Conservation (phyloP, 1,140 invertebrate genomes). For the Lerema accius region DNA sequence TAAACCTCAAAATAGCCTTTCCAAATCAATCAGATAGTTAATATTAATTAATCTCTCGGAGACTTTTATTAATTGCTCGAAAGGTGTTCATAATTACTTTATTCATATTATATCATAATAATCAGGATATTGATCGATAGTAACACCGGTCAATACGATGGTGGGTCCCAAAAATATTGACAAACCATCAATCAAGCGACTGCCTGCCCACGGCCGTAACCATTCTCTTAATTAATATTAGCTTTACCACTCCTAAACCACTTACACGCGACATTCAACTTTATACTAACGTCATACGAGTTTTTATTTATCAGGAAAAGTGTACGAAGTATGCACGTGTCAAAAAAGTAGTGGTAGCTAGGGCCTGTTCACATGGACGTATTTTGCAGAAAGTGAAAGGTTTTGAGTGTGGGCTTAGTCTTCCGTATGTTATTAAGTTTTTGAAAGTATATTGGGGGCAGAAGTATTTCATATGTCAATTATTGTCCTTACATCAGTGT, state of each 20-base stretch:
- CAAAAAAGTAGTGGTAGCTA: slow-evolving; percentile 7
- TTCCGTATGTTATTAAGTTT: too few species aligned
- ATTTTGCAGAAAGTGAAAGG: neutral
- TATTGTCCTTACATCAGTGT: too few species aligned
- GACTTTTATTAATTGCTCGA: neutral
- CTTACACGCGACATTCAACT: slow-evolving; percentile 19
- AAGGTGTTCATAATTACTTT: neutral
- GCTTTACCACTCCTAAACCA: slow-evolving; percentile 20
- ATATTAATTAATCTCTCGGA: neutral
- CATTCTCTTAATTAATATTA: slow-evolving; percentile 37
- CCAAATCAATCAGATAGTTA: neutral
- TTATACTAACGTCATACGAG: neutral
- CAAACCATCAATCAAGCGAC: slow-evolving; percentile 32
- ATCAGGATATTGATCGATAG: slow-evolving; percentile 18
- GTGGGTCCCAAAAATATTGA: slow-evolving; percentile 29
- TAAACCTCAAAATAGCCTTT: too few species aligned
- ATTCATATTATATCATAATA: slow-evolving; percentile 8
- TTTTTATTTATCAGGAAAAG: slow-evolving; percentile 6
- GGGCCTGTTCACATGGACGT: neutral
- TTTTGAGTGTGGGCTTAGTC: too few species aligned
- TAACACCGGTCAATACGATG: slow-evolving; percentile 15
- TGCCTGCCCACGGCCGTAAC: slow-evolving; percentile 18
- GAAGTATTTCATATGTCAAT: too few species aligned
- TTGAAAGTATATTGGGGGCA: too few species aligned
- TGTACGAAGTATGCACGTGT: slow-evolving; percentile 10